phyloP scores from a whole-genome alignment of 2,113 vertebrate species.

The Petroica traversi region DNA sequence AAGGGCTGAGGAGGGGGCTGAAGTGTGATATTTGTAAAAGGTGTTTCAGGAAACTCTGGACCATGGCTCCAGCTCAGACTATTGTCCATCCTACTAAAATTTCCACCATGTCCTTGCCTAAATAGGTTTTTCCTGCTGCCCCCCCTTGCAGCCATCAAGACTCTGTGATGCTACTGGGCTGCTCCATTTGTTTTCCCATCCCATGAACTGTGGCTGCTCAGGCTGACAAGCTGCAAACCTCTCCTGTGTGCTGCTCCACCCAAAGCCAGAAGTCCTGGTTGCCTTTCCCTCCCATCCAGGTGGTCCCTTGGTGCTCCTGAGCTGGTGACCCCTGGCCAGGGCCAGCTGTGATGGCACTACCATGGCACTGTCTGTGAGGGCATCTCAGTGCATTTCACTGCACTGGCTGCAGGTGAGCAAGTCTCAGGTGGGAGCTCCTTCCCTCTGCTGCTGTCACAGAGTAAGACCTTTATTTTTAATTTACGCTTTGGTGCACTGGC shows the following conservation, averaged over 20 bases:
- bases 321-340: background rate
- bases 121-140: accelerated
- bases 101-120: background rate
- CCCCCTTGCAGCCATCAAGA: background rate
- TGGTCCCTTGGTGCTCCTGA: background rate
- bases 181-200: background rate
- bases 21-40: background rate
- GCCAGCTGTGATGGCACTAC: background rate
- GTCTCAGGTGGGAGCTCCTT: background rate
- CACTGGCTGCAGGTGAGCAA: background rate
- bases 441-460: background rate
- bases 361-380: background rate
- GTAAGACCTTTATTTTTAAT: background rate
- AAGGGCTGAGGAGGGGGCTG: background rate
- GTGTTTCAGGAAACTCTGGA: background rate
- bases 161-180: background rate
- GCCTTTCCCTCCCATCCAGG: background rate
- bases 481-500: background rate
- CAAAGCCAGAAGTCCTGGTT: background rate
- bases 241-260: background rate
- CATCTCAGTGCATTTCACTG: background rate
- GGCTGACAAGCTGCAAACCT: background rate
- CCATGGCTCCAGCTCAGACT: background rate
- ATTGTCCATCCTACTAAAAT: background rate
- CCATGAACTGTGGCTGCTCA: background rate